Conservation (phyloP, 1,140 invertebrate genomes). For the Bactericera cockerelli region DNA sequence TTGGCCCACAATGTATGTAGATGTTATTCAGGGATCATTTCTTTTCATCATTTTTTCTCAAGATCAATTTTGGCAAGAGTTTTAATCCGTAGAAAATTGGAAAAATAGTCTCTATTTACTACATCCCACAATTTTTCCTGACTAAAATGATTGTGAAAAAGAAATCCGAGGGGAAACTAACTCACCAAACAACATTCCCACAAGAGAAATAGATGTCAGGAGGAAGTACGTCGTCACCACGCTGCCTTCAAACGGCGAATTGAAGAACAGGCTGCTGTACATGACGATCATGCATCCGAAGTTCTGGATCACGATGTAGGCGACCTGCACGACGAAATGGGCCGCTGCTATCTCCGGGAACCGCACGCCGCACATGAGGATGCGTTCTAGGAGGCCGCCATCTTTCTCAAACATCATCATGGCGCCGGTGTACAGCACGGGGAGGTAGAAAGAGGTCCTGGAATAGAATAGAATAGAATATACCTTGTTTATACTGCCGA, state of each 20-base stretch:
- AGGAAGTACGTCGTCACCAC: constrained; percentile 15
- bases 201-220: constrained; percentile 16
- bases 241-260: constrained; percentile 20
- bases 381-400: constrained; percentile 22
- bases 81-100: no score
- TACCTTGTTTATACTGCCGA: no score
- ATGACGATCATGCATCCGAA: constrained; percentile 18
- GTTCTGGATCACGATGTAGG: constrained; percentile 20
- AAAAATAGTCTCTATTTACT: no score
- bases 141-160: no score
- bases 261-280: constrained; percentile 16
- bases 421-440: constrained; percentile 22
- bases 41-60: no score
- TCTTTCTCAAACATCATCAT: constrained; percentile 22
- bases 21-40: no score
- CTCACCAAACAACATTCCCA: constrained; percentile 22
- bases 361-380: constrained; percentile 15
- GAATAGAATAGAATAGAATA: no score
- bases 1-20: no score
- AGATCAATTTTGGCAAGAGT: no score
- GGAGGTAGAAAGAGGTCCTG: constrained; percentile 23
- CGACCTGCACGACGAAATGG: constrained; percentile 20
- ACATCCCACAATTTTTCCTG: no score
- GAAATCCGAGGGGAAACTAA: no score
- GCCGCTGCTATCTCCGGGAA: constrained; percentile 25